Conservation (phyloP, 1,140 invertebrate species). For the Dreissena polymorpha region DNA sequence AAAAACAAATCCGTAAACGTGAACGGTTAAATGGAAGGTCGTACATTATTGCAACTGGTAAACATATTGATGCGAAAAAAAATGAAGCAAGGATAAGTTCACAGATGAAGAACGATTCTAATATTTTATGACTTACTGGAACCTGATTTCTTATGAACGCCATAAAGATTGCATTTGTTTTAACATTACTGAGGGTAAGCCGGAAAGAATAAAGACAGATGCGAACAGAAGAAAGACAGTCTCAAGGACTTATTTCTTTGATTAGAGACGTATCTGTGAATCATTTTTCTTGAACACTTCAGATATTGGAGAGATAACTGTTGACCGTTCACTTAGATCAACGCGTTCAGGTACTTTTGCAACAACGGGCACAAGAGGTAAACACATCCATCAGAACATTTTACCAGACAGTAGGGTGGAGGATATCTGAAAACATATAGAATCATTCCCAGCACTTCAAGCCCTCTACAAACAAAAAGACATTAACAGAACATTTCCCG, state of each 20-base stretch:
- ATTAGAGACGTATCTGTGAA: conserved; percentile 6
- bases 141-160: conserved; percentile 11
- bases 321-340: conserved; percentile 24
- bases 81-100: not conserved
- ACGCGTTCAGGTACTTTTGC: not conserved
- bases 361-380: not conserved
- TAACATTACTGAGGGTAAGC: not conserved
- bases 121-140: conserved; percentile 14
- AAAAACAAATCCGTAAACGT: conserved; percentile 18
- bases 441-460: conserved; percentile 26
- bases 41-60: conserved; percentile 11
- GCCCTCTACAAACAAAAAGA: conserved; percentile 47
- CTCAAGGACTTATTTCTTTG: not conserved
- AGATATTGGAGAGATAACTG: conserved; percentile 22
- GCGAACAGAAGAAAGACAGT: not conserved
- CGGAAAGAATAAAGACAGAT: conserved; percentile 1
- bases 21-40: not conserved
- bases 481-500: conserved; percentile 16
- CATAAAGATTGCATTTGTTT: conserved; percentile 25
- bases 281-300: conserved; percentile 29
- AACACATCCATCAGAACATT: not conserved
- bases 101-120: not conserved
- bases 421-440: conserved; percentile 25
- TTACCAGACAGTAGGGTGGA: not conserved
- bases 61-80: not conserved